Evolutionary conservation across 2,797 vertebrate genomes (phyloP), one percentile per base, ranked within the genome.

Genomic region (Nyctibius grandis): DNA sequence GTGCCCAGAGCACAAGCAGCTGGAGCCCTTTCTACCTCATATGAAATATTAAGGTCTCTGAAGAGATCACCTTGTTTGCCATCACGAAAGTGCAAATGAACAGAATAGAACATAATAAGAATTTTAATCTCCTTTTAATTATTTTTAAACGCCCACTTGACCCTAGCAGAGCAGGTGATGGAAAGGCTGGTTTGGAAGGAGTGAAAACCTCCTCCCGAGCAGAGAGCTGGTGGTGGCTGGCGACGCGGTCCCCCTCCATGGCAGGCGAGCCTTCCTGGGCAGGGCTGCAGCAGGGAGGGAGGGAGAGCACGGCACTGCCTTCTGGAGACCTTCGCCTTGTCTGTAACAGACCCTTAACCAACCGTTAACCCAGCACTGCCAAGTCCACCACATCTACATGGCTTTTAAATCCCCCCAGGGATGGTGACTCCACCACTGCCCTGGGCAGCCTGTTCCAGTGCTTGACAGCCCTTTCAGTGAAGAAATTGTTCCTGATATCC

Each of bases 1-100:
- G 33, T 1, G 1, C 33, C 53, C 36, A 8, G 45, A 56, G 60
- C 45, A 28, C 13, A 23, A 50, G 67, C 28, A 60, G 59, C 69
- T n/a, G 36, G 21, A 88, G 68, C 56, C 33, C 57, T 18, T 87
- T 57, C 36, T 50, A 57, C 79, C 69, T 38, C 4, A 0, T 9
- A 15, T 7, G 34, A 60, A 76, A 45, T 29, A n/a, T 15, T 23
- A 33, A 0, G 0, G 21, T 40, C 85, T 45, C 60, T 15, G n/a
- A 78, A 82, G 89, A 72, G 73, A 87, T 72, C 36, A 25, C 76
- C 60, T 59, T 56, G 36, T 59, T 73, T 76, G 65, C 73, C 54
- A 57, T 23, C 76, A 44, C 1, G 8, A 47, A 47, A 31, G 6
- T 6, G 60, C 40, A 63, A 75, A 86, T 36, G 25, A 85, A 67